A percentile compares a stretch with the other conserved stretches of the same genome.
Evolutionary conservation across 2,113 vertebrate species (phyloP).

Genomic region (Sialia sialis): DNA sequence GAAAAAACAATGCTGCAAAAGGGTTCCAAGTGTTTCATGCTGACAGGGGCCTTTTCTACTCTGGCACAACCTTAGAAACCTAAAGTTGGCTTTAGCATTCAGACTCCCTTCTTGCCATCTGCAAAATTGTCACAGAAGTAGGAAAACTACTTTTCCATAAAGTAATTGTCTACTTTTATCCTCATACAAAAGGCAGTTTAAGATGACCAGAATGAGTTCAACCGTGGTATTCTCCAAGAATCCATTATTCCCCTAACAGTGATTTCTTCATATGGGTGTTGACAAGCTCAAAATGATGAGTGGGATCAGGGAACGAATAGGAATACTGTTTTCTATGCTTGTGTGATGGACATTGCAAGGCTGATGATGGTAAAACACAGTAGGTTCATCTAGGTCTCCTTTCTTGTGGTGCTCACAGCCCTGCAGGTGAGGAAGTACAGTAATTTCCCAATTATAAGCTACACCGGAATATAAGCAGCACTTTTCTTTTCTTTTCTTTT

Average conservation of each 20-base stretch:
- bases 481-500: too few relatives aligned
- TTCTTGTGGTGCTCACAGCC: background rate
- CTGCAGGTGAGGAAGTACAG: background rate
- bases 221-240: background rate
- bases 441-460: too few relatives aligned
- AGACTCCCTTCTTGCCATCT: background rate
- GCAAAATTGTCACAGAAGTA: background rate
- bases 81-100: background rate
- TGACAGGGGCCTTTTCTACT: background rate
- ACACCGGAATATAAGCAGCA: too few relatives aligned
- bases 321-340: background rate
- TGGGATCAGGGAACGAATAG: background rate
- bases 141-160: background rate
- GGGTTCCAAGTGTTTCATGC: background rate
- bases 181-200: background rate
- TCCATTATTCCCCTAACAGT: background rate
- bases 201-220: background rate
- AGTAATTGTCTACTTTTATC: background rate
- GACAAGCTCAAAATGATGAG: background rate
- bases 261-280: background rate
- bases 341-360: fast-evolving
- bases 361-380: background rate
- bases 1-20: background rate
- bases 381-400: background rate
- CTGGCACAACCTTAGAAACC: background rate